A percentile compares a stretch with the other conserved stretches of the same genome.
These are phyloP conservation scores for Martes martes DNA, from an alignment of 2,113 vertebrate genomes.

Conservation along the genomic window DNA sequence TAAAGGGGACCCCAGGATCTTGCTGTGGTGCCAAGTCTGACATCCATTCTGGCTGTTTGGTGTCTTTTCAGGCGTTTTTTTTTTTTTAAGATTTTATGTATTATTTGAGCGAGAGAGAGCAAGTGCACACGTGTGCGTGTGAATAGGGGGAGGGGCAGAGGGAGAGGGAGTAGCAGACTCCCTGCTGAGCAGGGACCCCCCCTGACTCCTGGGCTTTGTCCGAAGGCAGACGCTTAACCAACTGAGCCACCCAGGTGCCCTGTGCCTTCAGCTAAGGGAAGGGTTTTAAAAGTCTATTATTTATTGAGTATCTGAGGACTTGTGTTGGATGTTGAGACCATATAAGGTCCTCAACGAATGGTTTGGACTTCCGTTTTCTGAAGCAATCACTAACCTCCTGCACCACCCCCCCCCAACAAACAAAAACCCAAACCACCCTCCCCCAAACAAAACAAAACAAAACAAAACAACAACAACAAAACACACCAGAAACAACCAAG, in stretches of 20 bases:
- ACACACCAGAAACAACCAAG: not conserved
- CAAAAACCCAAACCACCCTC: not conserved
- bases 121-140: accelerated
- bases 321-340: not conserved
- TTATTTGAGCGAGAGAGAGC: not conserved
- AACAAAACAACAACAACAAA: not conserved
- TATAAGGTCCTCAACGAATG: not conserved
- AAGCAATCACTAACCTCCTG: not conserved
- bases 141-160: not conserved
- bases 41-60: not conserved
- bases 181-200: not conserved
- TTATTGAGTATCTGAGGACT: not conserved
- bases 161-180: not conserved
- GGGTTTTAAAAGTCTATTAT: not conserved
- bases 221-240: not conserved
- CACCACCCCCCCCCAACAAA: not conserved
- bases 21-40: not conserved
- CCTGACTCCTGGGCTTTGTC: not conserved
- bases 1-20: not conserved
- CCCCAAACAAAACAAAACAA: not conserved
- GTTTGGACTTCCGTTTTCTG: not conserved
- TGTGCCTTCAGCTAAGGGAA: not conserved
- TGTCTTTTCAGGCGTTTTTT: not conserved
- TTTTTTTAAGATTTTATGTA: not conserved
- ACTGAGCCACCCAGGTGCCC: not conserved